Percentiles rank a stretch among this genome's conserved stretches.
These are phyloP conservation scores for Rhadina sibilatrix DNA, from an alignment of 2,113 vertebrate genomes.

Conservation along the genomic window DNA sequence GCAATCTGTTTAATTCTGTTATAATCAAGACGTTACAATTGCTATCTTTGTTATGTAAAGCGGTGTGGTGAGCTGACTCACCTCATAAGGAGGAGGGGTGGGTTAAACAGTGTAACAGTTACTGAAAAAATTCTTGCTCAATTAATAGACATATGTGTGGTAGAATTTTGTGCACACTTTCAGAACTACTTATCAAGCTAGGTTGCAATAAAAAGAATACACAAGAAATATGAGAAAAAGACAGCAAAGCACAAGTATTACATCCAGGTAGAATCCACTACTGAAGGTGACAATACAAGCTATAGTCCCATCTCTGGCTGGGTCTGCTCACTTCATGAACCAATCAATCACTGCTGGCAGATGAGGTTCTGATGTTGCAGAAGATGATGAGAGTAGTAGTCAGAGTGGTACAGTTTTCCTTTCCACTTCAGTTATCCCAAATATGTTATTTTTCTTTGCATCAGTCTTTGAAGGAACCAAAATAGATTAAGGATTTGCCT, in stretches of 20 bases:
- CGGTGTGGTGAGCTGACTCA: background rate
- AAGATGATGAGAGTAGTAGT: background rate
- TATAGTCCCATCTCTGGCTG: background rate
- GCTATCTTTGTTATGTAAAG: background rate
- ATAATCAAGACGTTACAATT: background rate
- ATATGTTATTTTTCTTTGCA: background rate
- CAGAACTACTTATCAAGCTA: background rate
- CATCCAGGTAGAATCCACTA: background rate
- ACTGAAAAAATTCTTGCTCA: background rate
- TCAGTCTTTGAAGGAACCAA: background rate
- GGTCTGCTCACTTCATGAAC: background rate
- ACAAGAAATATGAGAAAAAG: background rate
- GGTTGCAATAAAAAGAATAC: background rate
- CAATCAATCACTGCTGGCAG: background rate
- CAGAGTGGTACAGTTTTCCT: background rate
- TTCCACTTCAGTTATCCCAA: background rate
- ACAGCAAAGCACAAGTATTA: background rate
- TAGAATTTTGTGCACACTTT: background rate
- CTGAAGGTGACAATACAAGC: background rate
- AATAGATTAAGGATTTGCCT: background rate
- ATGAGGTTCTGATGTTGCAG: background rate
- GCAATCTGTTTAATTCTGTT: background rate
- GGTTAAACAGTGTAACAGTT: background rate
- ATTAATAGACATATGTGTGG: accelerated
- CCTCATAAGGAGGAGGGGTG: background rate